A percentile compares a stretch with the other conserved stretches of the same genome.
phyloP scores from a whole-genome alignment of 2,888 invertebrate genomes.

The Exocentrus adspersus region DNA sequence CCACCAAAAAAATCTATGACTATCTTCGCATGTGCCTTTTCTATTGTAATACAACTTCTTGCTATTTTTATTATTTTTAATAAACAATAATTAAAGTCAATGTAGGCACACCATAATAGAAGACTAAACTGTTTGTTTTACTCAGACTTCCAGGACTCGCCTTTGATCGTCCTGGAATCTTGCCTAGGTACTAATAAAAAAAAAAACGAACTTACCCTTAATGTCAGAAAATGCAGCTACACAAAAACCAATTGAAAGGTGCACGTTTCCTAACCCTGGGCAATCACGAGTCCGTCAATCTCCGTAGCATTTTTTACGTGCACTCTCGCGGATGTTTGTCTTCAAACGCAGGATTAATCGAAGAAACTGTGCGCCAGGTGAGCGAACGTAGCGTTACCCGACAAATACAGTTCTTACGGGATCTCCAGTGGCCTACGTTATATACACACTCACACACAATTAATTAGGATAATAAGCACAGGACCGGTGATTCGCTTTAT shows the following conservation, averaged over 20 bases:
- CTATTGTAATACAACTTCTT: too few relatives aligned
- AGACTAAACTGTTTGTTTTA: too few relatives aligned
- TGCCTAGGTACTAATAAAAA: too few relatives aligned
- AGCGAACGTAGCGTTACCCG: conserved; percentile 53
- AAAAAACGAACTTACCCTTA: not conserved
- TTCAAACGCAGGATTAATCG: conserved; percentile 20
- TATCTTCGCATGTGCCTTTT: too few relatives aligned
- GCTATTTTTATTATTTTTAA: too few relatives aligned
- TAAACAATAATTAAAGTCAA: too few relatives aligned
- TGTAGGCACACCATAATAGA: too few relatives aligned
- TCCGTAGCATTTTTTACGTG: conserved; percentile 29
- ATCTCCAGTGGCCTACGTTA: conserved; percentile 51
- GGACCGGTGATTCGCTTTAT: not conserved
- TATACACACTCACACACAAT: not conserved
- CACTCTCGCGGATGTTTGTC: conserved; percentile 10
- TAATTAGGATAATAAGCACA: not conserved
- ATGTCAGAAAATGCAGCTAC: not conserved
- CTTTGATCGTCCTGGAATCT: too few relatives aligned
- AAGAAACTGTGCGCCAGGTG: conserved; percentile 47
- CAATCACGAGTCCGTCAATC: conserved; percentile 26
- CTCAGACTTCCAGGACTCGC: too few relatives aligned
- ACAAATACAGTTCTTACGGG: conserved; percentile 58
- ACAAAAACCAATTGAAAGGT: not conserved
- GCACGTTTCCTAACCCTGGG: not conserved
- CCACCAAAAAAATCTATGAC: too few relatives aligned